These are phyloP conservation scores for Rhizomys pruinosus DNA, from an alignment of 2,113 vertebrate genomes.

Conservation along the genomic window DNA sequence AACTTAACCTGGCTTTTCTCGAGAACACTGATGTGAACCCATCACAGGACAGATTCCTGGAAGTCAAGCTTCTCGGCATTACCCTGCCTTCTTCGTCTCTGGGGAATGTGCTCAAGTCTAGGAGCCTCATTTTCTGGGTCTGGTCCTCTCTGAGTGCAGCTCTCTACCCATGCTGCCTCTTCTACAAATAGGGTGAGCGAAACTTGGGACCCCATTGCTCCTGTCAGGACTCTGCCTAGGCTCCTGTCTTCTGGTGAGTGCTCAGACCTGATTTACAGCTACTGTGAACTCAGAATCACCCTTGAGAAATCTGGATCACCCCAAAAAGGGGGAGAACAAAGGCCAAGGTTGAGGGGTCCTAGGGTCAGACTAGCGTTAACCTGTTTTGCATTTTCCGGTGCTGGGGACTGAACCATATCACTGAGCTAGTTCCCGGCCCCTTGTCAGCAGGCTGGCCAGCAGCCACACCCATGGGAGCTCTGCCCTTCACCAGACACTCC, in stretches of 20 bases:
- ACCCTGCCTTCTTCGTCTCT: neutral
- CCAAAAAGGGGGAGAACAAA: neutral
- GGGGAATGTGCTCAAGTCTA: neutral
- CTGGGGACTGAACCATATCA: neutral
- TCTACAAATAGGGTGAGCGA: neutral
- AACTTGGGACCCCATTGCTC: neutral
- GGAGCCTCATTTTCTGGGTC: neutral
- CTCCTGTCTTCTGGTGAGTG: neutral
- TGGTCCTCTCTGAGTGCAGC: neutral
- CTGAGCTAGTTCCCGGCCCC: too few species aligned
- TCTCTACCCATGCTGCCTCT: accelerated
- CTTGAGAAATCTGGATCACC: neutral
- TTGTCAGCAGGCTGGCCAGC: accelerated
- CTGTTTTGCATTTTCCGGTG: too few species aligned
- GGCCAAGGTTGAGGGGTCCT: neutral
- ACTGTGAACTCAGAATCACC: accelerated
- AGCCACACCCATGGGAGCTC: neutral
- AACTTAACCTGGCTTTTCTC: too few species aligned
- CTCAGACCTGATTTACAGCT: neutral
- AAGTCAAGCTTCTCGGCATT: neutral
- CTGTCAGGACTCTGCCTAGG: neutral
- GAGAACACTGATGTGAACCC: accelerated
- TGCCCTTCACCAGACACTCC: accelerated
- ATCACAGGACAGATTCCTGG: neutral
- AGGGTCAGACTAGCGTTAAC: accelerated